A percentile compares a stretch with the other conserved stretches of the same genome.
Evolutionary conservation across 2,113 vertebrate species (phyloP).

Genomic region (Megaptera novaeangliae): DNA sequence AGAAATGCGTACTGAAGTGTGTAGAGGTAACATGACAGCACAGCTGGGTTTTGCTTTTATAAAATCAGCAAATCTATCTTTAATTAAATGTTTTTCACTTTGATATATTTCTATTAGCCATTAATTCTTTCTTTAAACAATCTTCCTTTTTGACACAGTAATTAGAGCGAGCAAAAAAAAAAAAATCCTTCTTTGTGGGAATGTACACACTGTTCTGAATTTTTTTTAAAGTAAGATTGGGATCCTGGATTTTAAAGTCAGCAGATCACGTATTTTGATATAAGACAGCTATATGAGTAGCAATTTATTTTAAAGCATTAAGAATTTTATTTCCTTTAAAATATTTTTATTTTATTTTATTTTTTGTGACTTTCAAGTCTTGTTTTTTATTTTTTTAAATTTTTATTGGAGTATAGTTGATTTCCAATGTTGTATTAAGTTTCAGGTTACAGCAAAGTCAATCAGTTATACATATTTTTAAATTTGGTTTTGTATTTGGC

Average conservation of each 20-base stretch:
- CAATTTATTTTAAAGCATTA: background rate
- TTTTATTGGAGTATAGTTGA: too few species aligned
- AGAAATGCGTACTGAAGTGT: background rate
- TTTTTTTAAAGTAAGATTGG: background rate
- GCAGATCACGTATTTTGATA: background rate
- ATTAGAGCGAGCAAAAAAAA: background rate
- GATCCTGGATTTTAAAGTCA: background rate
- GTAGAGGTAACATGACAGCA: background rate
- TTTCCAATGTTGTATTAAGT: too few species aligned
- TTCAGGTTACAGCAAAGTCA: too few species aligned
- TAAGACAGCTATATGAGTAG: background rate
- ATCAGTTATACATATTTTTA: background rate
- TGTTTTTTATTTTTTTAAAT: too few species aligned
- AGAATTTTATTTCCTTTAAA: background rate
- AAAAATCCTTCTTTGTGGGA: background rate
- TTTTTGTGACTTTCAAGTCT: too few species aligned
- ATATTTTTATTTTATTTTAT: background rate
- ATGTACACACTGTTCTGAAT: background rate
- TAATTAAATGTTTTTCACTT: background rate
- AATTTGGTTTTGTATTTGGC: background rate
- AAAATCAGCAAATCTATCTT: background rate
- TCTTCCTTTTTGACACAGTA: background rate
- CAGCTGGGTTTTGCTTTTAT: background rate
- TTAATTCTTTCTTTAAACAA: background rate
- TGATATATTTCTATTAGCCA: background rate